phyloP scores from a whole-genome alignment of 2,888 invertebrate species.

The Plagodis pulveraria region DNA sequence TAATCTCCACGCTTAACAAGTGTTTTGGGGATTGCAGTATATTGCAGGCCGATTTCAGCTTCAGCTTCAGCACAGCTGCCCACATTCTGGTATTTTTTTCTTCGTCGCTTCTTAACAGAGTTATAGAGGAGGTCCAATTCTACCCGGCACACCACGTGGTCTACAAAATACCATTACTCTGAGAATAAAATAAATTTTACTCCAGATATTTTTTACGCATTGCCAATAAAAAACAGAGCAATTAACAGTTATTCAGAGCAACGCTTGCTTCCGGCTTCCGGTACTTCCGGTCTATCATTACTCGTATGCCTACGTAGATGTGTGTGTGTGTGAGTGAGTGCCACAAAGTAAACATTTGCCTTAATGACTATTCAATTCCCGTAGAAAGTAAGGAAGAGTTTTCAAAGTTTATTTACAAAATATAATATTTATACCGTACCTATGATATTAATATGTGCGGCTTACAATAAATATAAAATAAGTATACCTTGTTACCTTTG shows the following conservation, averaged over 20 bases:
- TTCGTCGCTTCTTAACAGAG: no score
- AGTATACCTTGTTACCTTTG: no score
- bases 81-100: no score
- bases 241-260: slow-evolving; percentile 33
- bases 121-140: no score
- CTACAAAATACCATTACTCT: no score
- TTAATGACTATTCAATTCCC: slow-evolving; percentile 16
- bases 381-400: slow-evolving; percentile 22
- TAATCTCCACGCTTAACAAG: no score
- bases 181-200: no score
- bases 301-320: slow-evolving; percentile 21
- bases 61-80: no score
- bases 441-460: background rate
- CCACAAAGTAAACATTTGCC: slow-evolving; percentile 20
- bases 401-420: background rate
- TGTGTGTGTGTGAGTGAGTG: slow-evolving; percentile 2
- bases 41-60: no score
- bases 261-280: slow-evolving; percentile 44
- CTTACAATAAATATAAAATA: background rate
- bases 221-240: slow-evolving; percentile 12
- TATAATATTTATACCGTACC: no score
- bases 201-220: background rate
- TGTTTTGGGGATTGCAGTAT: no score
- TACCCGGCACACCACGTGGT: no score
- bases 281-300: slow-evolving; percentile 38